Evolutionary conservation across 2,113 vertebrate species (phyloP).

Genomic region (Anolis carolinensis): DNA sequence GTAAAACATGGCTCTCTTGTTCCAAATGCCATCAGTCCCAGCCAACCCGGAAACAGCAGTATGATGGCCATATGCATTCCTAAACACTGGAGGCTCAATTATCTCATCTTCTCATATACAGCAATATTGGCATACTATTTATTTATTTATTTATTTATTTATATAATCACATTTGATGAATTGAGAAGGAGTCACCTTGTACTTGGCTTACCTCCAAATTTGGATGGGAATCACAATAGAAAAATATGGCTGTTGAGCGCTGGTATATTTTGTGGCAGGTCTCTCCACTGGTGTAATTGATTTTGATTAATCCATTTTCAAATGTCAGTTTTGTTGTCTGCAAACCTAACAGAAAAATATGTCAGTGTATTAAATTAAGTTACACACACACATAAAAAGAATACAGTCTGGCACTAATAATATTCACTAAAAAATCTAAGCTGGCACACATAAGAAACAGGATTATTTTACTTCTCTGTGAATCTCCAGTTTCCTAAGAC

Average conservation of each 20-base stretch:
- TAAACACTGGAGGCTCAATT: too few species aligned
- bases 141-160: too few species aligned
- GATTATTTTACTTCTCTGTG: not conserved
- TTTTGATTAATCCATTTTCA: conserved; percentile 88
- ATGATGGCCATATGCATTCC: too few species aligned
- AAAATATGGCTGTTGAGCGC: conserved; percentile 89
- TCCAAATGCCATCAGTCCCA: too few species aligned
- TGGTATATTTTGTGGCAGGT: conserved; percentile 86
- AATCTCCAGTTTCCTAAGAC: not conserved
- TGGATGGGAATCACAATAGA: conserved; percentile 85
- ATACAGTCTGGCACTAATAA: not conserved
- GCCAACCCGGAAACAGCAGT: too few species aligned
- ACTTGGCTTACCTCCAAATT: conserved; percentile 75
- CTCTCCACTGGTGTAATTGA: conserved; percentile 91
- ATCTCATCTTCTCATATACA: too few species aligned
- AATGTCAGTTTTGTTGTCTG: conserved; percentile 82
- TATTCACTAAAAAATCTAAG: not conserved
- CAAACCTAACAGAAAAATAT: conserved; percentile 75
- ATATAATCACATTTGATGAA: too few species aligned
- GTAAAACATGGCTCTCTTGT: too few species aligned
- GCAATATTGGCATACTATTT: too few species aligned
- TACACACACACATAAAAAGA: not conserved
- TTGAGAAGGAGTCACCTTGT: not conserved
- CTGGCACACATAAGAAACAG: too few species aligned
- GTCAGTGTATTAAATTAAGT: not conserved